Percentiles rank a stretch among this genome's conserved stretches.
Conservation (phyloP, 2,113 vertebrate species). For the Pristiophorus japonicus region DNA sequence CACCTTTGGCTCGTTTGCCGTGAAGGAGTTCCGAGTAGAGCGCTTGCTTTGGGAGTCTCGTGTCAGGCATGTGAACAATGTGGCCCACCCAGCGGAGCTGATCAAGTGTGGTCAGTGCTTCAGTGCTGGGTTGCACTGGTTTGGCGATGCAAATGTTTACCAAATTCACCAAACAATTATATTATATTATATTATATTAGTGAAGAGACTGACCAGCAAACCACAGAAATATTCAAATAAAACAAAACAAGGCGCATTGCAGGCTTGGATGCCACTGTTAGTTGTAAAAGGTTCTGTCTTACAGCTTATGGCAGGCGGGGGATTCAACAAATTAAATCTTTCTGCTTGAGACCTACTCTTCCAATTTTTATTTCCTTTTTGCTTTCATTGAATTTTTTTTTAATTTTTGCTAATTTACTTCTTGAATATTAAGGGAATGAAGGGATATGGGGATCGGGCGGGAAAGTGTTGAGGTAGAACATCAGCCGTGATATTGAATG, state of each 20-base stretch:
- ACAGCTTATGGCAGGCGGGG: accelerated
- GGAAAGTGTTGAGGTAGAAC: too few relatives aligned
- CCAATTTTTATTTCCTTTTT: background rate
- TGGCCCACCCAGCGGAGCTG: too few relatives aligned
- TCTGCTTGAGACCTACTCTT: background rate
- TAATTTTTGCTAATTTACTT: background rate
- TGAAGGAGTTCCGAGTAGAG: too few relatives aligned
- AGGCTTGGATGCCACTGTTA: background rate
- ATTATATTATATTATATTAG: too few relatives aligned
- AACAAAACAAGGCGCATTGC: background rate
- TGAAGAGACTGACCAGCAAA: background rate
- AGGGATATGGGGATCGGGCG: too few relatives aligned
- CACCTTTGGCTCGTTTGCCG: too few relatives aligned
- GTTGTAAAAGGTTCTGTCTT: background rate
- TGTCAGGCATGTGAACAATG: too few relatives aligned
- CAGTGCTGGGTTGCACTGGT: background rate
- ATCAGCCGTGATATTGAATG: too few relatives aligned
- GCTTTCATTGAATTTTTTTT: background rate
- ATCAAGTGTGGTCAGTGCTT: too few relatives aligned
- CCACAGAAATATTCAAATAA: background rate
- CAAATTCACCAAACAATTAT: background rate
- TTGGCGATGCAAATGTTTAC: background rate
- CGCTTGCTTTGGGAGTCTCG: too few relatives aligned
- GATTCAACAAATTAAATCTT: background rate
- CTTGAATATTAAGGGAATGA: too few relatives aligned